Evolutionary conservation across 2,113 vertebrate species (phyloP).

Genomic region (Syrmaticus mikado): DNA sequence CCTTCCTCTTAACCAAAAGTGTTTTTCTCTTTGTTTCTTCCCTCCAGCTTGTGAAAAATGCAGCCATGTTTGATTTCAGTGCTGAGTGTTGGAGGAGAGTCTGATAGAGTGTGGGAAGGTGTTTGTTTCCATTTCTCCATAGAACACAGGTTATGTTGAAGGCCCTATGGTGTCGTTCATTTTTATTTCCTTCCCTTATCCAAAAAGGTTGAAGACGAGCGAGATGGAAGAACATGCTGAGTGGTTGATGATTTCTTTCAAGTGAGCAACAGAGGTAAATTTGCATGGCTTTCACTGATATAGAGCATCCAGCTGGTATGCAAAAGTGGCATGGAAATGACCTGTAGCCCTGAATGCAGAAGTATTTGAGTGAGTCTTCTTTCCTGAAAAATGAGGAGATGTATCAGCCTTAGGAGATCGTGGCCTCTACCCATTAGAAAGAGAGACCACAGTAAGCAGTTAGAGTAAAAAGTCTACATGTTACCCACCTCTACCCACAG

Average conservation of each 20-base stretch:
- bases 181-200: background rate
- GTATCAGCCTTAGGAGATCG: background rate
- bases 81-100: background rate
- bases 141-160: background rate
- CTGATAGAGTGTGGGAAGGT: background rate
- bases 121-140: background rate
- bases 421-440: background rate
- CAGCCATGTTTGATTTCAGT: background rate
- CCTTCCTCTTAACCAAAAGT: background rate
- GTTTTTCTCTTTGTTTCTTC: rapidly evolving
- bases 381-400: background rate
- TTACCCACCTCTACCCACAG: background rate
- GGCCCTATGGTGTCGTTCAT: background rate
- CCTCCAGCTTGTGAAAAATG: background rate
- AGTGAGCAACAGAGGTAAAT: background rate
- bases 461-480: background rate
- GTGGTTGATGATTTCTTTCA: background rate
- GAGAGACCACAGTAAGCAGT: background rate
- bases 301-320: background rate
- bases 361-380: background rate
- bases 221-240: background rate
- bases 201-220: background rate
- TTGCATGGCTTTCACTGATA: background rate
- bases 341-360: background rate
- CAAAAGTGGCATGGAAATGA: background rate